phyloP scores from a whole-genome alignment of 2,888 invertebrate species.

The Synergus umbraculus region DNA sequence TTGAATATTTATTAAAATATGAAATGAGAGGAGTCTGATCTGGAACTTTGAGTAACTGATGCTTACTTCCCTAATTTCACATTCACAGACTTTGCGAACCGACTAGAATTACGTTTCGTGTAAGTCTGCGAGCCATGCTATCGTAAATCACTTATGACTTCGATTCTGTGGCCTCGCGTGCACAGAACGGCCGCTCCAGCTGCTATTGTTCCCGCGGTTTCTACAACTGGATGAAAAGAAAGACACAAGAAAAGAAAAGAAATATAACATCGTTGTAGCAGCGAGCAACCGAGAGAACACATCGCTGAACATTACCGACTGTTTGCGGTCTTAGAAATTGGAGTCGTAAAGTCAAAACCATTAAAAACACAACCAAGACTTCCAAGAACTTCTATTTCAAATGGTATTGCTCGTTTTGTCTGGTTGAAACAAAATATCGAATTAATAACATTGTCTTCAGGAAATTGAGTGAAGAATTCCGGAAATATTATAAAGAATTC shows the following conservation, averaged over 20 bases:
- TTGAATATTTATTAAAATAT: slow-evolving; percentile 7
- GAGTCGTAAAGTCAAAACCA: slow-evolving; percentile 35
- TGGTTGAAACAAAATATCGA: slow-evolving; percentile 2
- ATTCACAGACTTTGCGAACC: slow-evolving; percentile 21
- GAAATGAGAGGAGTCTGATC: neutral
- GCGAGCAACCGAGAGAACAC: slow-evolving; percentile 42
- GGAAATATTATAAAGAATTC: no score
- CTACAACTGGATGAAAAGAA: slow-evolving; percentile 38
- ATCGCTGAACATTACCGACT: slow-evolving; percentile 40
- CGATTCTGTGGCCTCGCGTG: slow-evolving; percentile 51
- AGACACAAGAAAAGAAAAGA: slow-evolving; percentile 45
- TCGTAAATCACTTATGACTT: slow-evolving; percentile 54
- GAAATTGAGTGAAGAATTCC: neutral
- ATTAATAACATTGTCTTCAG: neutral
- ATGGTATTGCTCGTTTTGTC: neutral
- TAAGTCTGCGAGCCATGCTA: slow-evolving; percentile 48
- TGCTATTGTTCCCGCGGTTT: slow-evolving; percentile 51
- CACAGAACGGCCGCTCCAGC: slow-evolving; percentile 47
- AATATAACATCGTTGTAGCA: slow-evolving; percentile 33
- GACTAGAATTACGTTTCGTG: slow-evolving; percentile 23
- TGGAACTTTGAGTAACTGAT: neutral
- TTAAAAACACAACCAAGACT: slow-evolving; percentile 16
- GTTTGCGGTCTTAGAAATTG: slow-evolving; percentile 39
- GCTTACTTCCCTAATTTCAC: slow-evolving; percentile 26
- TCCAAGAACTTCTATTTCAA: slow-evolving; percentile 8